Base-by-base conservation (phyloP, 37 sponge, comb jelly and placozoan species). In the Crambe crambe region DNA sequence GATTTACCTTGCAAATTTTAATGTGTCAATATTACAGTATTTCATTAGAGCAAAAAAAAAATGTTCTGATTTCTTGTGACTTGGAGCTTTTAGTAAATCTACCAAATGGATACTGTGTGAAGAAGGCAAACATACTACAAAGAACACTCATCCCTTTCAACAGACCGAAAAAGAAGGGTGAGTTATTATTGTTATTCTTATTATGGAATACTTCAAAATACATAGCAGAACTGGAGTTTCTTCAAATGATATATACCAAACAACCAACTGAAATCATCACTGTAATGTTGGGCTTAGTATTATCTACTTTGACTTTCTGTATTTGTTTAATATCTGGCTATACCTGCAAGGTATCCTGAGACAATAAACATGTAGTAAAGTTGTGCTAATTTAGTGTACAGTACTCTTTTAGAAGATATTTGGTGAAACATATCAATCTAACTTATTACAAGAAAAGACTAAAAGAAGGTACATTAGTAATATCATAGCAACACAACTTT, bases 41-140 rank as follows among this genome's bases (percentile, higher is more conserved):
- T 47, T 47, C 6, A 47, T 15, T 47, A 47, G 12, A 47, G 51
- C 6, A 12, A 47, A 6, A 47, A 47, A 47, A 12, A 47, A 47
- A 47, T 47, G 51, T 12, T 47, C 66, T 17, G 3, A 65, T 17
- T 6, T 31, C 30, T 30, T 65, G 66, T 9, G 17, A 31, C 2
- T 30, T 65, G 3, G 66, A 30, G 35, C 66, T 65, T 31, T 3
- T 32, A 65, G 66, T 6, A 65, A 65, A 32, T 17, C 15, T 34
- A 65, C 66, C 66, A 65, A 65, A 31, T 31, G 66, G 66, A 18
- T 65, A 65, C 35, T 65, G 66, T 65, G 66, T 31, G 31, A 29
- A 65, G 66, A 31, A 65, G 10, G 30, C 34, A 30, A 30, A 3
- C 31, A 30, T 65, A 31, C 66, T 65, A 34, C 35, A 65, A 65